Base-by-base conservation (phyloP, 2,888 invertebrate genomes). In the Apotomis turbidana region DNA sequence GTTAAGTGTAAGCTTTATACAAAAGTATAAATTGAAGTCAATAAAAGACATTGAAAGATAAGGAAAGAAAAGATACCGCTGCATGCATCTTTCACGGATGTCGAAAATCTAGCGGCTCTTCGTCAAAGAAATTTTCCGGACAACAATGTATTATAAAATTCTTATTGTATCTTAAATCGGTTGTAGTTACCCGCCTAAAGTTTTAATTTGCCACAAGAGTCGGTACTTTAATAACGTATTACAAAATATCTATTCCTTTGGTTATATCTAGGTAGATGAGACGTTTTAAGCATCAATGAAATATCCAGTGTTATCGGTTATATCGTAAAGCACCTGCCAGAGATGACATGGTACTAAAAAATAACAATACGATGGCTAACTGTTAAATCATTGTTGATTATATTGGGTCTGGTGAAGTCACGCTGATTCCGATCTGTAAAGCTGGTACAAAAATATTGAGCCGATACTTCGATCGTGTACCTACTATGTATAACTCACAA, bases 401-500 rank as follows among this genome's bases (percentile, higher is more conserved):
- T 85, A 86, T 88, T 84, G 81, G 84, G 81, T 86, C 76, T 80
- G 80, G 81, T 74, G 77, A 74, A 88, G 89, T 90, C 88, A 90
- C 88, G 90, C 83, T 87, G 81, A 75, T 76, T 79, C 79, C 83
- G 85, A 90, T 91, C 90, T 86, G 91, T 91, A 91, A 89, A 81
- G 78, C 78, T 81, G 83, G 73, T 76, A 80, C 84, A 87, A 89
- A 90, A 90, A 89, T 88, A 89, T 88, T 86, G 85, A 88, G 85
- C 82, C 89, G 89, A 89, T 89, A 82, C 63, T 63, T 59, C 63
- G 68, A 63, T 63, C 68, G 36, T 58, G 54, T 13, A 63, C 67
- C 15, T 15, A 13, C n/a, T 62, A 51, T 13, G 54, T 51, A 49
- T 49, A 41, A 55, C 55, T 15, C 9, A 73, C 13, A 68, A 70